Evolutionary conservation across 2,797 vertebrate species (phyloP), one percentile per base, ranked within the genome.

Genomic region (Lithobates sylvaticus): DNA sequence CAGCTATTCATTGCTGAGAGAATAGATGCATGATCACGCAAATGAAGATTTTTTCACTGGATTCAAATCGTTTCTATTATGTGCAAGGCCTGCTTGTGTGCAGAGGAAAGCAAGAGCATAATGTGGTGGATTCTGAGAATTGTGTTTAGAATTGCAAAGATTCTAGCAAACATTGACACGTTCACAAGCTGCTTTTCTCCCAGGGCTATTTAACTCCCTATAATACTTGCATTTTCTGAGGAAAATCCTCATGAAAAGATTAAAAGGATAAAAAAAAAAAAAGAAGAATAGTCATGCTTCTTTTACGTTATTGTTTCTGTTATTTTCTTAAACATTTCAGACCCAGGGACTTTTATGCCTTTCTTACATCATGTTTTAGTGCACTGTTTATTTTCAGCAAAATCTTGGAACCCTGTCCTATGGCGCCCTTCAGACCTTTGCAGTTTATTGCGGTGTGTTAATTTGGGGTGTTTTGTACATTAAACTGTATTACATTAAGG

Each of bases 21-120:
- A 76, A 81, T 86, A 54, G 78, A 81, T 86, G 78, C 72, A 42
- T 26, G 71, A 34, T 69, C 84, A 86, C 78, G 72, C 12, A 70
- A 44, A 58, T 15, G 72, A 54, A 44, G 54, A 80, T 85, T 74
- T 85, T 85, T 72, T 67, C 61, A 69, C 69, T 42, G 13, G 61
- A 75, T 67, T 65, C 71, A 75, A 54, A 68, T 65, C 36, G 42
- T 75, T 15, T 39, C 76, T 73, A 73, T 76, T 69, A 84, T 79
- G 42, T 27, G 69, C 68, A 16, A 50, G 39, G 47, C 58, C 29
- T 50, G 18, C 42, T 76, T 80, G 29, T 80, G 64, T 73, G 44
- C 54, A 64, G 73, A 73, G 32, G 58, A 54, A 68, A 71, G 44
- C 42, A 64, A 6, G 26, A 29, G 27, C 10, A 80, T 50, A 80